Conservation (phyloP, 2,888 invertebrate genomes). For the Stomorhina lunata region DNA sequence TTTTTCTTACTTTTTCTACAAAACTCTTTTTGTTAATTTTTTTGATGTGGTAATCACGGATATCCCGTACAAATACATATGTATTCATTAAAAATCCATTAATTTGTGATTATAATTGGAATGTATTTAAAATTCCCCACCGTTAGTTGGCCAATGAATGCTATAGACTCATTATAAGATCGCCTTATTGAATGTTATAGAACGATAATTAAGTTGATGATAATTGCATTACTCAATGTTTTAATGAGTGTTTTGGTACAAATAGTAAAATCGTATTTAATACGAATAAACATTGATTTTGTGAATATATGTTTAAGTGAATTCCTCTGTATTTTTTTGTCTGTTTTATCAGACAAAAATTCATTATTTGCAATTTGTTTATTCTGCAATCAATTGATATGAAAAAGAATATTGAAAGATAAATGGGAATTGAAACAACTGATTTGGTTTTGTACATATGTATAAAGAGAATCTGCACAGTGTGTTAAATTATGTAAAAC, state of each 20-base stretch:
- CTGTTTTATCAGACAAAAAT: slow-evolving; percentile 5
- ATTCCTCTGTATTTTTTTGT: background rate
- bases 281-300: no score
- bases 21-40: no score
- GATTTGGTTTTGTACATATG: no score
- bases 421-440: no score
- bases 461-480: no score
- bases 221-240: slow-evolving; percentile 1
- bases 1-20: no score
- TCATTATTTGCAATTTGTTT: background rate
- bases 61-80: background rate
- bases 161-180: background rate
- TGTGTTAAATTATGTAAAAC: no score
- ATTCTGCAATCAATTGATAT: background rate
- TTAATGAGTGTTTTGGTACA: background rate
- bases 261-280: no score
- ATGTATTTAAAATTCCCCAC: slow-evolving; percentile 15
- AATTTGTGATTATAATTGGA: slow-evolving; percentile 24
- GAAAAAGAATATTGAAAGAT: no score
- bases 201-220: slow-evolving; percentile 12
- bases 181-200: no score
- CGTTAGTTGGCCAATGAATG: background rate
- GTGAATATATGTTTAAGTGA: background rate
- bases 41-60: no score
- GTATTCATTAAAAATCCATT: slow-evolving; percentile 54